phyloP scores from a whole-genome alignment of 2,888 invertebrate genomes.

The Heliconius ethilla region DNA sequence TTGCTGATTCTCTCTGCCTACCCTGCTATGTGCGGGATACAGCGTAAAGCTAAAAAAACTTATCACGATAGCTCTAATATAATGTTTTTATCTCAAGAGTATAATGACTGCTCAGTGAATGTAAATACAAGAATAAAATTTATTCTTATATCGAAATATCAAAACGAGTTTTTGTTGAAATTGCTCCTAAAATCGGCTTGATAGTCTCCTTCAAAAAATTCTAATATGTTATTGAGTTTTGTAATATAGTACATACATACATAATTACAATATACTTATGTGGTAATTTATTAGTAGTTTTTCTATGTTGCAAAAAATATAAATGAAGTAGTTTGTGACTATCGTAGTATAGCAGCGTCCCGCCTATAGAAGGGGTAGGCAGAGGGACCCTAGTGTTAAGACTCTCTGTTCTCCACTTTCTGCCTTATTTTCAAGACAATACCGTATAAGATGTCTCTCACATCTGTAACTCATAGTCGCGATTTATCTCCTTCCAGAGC shows the following conservation, averaged over 20 bases:
- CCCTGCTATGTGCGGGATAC: not conserved
- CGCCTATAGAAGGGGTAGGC: not conserved
- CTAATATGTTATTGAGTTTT: constrained; percentile 11
- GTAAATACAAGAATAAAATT: not conserved
- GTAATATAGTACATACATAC: constrained; percentile 1
- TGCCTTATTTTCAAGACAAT: not conserved
- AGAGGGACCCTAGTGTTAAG: not conserved
- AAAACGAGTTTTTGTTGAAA: constrained; percentile 11
- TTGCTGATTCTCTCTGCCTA: too few relatives aligned
- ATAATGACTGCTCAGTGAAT: not conserved
- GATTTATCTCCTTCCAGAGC: too few relatives aligned
- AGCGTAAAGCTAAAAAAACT: not conserved
- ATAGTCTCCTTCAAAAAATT: not conserved
- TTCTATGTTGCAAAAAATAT: too few relatives aligned
- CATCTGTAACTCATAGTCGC: too few relatives aligned
- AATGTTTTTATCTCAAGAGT: not conserved
- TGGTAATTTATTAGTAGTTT: too few relatives aligned
- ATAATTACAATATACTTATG: not conserved
- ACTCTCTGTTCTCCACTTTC: not conserved
- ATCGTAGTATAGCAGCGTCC: not conserved
- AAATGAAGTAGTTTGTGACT: too few relatives aligned
- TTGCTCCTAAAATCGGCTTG: not conserved
- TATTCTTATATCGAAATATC: not conserved
- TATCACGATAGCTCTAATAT: not conserved
- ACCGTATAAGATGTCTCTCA: too few relatives aligned